A percentile compares a stretch with the other conserved stretches of the same genome.
These are phyloP conservation scores for Sericinus montela DNA, from an alignment of 2,888 invertebrate species.

Conservation along the genomic window DNA sequence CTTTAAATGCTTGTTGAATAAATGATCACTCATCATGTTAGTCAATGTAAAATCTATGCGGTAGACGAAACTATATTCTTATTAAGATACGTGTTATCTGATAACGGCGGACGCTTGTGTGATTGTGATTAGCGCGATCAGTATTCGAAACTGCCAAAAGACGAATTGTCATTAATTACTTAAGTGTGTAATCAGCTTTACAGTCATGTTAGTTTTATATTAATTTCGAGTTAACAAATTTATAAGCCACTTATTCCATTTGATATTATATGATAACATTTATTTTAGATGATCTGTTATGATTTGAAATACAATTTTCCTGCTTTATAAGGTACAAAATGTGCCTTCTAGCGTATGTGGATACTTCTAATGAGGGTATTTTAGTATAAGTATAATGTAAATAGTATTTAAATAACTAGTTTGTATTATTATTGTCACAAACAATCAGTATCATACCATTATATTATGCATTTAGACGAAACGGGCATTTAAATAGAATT, in stretches of 20 bases:
- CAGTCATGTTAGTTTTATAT: conserved; percentile 23
- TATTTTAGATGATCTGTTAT: background rate
- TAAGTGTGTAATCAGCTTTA: conserved; percentile 53
- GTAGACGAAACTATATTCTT: conserved; percentile 20
- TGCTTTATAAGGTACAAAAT: conserved; percentile 64
- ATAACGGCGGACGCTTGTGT: conserved; percentile 55
- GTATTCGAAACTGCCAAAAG: conserved; percentile 72
- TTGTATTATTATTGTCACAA: conserved; percentile 8
- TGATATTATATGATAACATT: background rate
- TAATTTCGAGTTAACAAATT: conserved; percentile 6
- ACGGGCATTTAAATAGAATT: too few species aligned
- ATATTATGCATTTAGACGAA: too few species aligned
- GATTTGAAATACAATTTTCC: conserved; percentile 18
- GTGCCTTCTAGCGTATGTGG: conserved; percentile 60
- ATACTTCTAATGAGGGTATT: conserved; percentile 65
- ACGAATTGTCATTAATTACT: conserved; percentile 41
- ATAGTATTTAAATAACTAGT: conserved; percentile 36
- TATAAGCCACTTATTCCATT: too few species aligned
- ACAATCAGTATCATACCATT: background rate
- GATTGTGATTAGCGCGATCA: conserved; percentile 64
- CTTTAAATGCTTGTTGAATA: background rate
- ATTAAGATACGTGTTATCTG: conserved; percentile 21
- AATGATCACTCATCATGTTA: background rate
- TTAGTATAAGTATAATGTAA: conserved; percentile 52
- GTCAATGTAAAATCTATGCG: background rate